Conservation (phyloP, 1,140 invertebrate genomes). For the Hypothenemus hampei region DNA sequence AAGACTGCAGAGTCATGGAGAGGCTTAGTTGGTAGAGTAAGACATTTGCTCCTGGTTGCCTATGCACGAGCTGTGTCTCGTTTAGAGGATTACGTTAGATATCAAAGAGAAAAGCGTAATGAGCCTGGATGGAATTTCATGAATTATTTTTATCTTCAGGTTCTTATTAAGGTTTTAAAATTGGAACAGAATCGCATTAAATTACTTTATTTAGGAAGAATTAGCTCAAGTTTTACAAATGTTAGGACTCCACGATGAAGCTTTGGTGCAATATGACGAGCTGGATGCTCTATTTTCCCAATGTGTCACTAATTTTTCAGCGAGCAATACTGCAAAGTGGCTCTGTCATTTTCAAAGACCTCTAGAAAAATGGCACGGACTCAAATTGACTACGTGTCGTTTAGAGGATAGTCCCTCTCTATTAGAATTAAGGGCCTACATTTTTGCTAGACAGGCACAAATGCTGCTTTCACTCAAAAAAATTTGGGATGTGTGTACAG, state of each 20-base stretch:
- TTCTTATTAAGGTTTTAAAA: constrained; percentile 35
- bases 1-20: constrained; percentile 86
- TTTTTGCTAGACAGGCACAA: constrained; percentile 88
- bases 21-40: constrained; percentile 72
- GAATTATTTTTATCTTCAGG: constrained; percentile 89
- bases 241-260: constrained; percentile 89
- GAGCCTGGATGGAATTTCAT: constrained; percentile 90
- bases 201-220: constrained; percentile 74
- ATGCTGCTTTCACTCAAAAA: constrained; percentile 73
- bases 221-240: constrained; percentile 92
- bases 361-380: constrained; percentile 76
- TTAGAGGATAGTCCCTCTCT: constrained; percentile 48
- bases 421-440: constrained; percentile 88
- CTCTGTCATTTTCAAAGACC: constrained; percentile 68
- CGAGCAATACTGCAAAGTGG: constrained; percentile 79
- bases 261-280: constrained; percentile 95
- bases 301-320: constrained; percentile 87
- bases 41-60: constrained; percentile 78
- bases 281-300: constrained; percentile 95
- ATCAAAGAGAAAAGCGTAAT: constrained; percentile 84
- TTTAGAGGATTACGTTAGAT: constrained; percentile 88
- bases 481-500: constrained; percentile 73
- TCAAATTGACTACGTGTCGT: constrained; percentile 57
- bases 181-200: background rate
- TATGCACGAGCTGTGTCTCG: constrained; percentile 80